Conservation (phyloP, 2,888 invertebrate genomes). For the Carcina quercana region DNA sequence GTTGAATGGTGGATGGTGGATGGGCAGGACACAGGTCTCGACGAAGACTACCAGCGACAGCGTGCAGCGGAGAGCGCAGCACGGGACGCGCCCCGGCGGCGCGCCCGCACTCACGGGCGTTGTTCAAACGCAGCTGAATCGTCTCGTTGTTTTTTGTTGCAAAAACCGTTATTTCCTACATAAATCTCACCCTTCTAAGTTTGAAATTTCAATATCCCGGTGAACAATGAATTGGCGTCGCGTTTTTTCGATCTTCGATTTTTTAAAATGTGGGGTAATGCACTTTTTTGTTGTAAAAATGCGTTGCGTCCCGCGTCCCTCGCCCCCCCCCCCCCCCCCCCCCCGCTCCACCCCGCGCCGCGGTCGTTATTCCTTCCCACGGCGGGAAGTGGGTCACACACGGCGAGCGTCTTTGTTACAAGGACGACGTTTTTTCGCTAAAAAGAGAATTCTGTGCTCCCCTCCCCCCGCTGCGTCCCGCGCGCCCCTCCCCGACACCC, state of each 20-base stretch:
- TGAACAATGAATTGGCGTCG: slow-evolving; percentile 56
- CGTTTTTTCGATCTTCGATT: slow-evolving; percentile 52
- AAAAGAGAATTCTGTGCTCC: slow-evolving; percentile 62
- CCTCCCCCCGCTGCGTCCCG: slow-evolving; percentile 34
- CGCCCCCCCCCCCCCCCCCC: slow-evolving; percentile 21
- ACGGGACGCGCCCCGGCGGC: background rate
- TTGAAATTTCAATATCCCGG: slow-evolving; percentile 56
- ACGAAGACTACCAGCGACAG: background rate
- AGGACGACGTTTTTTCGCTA: slow-evolving; percentile 66
- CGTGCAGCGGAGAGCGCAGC: background rate
- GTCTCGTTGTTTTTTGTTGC: slow-evolving; percentile 47
- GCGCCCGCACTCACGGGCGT: background rate
- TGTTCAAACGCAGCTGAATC: slow-evolving; percentile 51
- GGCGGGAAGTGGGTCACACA: slow-evolving; percentile 71
- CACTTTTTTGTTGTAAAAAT: slow-evolving; percentile 65
- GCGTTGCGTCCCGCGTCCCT: too few species aligned
- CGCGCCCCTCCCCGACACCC: slow-evolving; percentile 25
- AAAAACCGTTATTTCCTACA: slow-evolving; percentile 70
- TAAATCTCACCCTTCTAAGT: slow-evolving; percentile 70
- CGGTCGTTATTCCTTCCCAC: slow-evolving; percentile 72
- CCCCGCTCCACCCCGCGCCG: slow-evolving; percentile 33
- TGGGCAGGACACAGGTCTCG: too few species aligned
- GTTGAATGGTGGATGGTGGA: too few species aligned
- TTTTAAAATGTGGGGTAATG: slow-evolving; percentile 71
- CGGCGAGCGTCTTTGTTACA: slow-evolving; percentile 60